phyloP scores from a whole-genome alignment of 2,797 vertebrate species.

The Acipenser ruthenus region DNA sequence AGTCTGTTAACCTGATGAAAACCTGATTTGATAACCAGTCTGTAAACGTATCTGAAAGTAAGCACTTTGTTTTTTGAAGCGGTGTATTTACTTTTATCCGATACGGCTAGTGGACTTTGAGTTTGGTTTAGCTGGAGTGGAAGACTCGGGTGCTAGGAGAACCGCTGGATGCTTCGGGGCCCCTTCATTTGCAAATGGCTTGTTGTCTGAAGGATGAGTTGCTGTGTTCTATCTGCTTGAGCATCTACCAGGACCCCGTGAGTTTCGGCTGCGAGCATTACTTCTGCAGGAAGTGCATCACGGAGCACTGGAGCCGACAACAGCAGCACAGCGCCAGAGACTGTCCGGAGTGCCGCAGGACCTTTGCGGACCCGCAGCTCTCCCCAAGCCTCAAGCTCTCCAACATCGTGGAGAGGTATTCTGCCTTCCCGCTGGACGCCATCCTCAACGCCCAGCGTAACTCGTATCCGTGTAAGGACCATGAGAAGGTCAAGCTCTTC shows the following conservation, averaged over 20 bases:
- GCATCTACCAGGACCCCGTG: constrained; percentile 96
- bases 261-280: constrained; percentile 96
- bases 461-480: constrained; percentile 87
- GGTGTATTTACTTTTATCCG: constrained; percentile 13
- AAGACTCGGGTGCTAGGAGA: neutral
- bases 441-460: constrained; percentile 83
- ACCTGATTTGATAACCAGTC: no score
- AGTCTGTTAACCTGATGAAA: no score
- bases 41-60: no score
- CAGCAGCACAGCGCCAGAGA: constrained; percentile 78
- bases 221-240: constrained; percentile 95
- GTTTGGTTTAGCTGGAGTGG: neutral
- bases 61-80: neutral
- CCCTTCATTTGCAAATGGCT: constrained; percentile 64
- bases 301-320: constrained; percentile 92
- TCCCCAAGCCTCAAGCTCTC: constrained; percentile 93
- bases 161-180: neutral
- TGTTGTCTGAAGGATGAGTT: constrained; percentile 97
- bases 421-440: constrained; percentile 88
- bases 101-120: constrained; percentile 13
- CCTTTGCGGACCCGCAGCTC: constrained; percentile 80
- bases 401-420: constrained; percentile 95
- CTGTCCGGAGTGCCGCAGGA: constrained; percentile 91
- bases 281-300: constrained; percentile 96
- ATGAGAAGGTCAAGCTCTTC: constrained; percentile 96